Conservation (phyloP, 2,113 vertebrate species). For the Lamprotornis superbus region DNA sequence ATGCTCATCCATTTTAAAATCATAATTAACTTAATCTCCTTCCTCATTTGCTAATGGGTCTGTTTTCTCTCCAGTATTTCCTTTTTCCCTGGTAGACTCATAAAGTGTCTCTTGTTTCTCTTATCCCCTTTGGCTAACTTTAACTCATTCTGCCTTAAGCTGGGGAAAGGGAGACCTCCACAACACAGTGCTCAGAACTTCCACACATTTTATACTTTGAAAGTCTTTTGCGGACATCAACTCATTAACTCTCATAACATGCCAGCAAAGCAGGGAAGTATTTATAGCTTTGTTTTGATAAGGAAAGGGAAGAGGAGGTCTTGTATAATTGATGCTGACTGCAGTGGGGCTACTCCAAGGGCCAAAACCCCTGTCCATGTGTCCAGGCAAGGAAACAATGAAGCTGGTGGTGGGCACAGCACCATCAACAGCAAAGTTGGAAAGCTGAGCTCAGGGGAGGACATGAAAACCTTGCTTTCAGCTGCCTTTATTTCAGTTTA, state of each 20-base stretch:
- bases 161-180: background rate
- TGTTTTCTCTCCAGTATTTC: slow-evolving; percentile 60
- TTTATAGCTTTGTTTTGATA: slow-evolving; percentile 31
- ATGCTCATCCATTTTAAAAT: slow-evolving; percentile 71
- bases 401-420: background rate
- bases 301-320: background rate
- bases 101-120: slow-evolving; percentile 23
- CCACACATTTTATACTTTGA: background rate
- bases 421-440: background rate
- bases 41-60: slow-evolving; percentile 69
- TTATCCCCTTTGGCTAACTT: slow-evolving; percentile 44
- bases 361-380: background rate
- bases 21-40: slow-evolving; percentile 75
- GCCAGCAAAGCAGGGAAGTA: background rate
- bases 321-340: background rate
- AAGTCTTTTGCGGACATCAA: slow-evolving; percentile 24
- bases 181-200: background rate
- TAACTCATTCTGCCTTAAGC: slow-evolving; percentile 43
- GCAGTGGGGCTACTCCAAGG: background rate
- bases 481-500: background rate
- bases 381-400: background rate
- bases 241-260: slow-evolving; percentile 29
- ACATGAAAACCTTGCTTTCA: background rate
- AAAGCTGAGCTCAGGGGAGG: background rate
- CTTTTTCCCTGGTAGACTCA: slow-evolving; percentile 44